These are phyloP conservation scores for Spea hammondii DNA, from an alignment of 2,797 vertebrate genomes.

Conservation along the genomic window DNA sequence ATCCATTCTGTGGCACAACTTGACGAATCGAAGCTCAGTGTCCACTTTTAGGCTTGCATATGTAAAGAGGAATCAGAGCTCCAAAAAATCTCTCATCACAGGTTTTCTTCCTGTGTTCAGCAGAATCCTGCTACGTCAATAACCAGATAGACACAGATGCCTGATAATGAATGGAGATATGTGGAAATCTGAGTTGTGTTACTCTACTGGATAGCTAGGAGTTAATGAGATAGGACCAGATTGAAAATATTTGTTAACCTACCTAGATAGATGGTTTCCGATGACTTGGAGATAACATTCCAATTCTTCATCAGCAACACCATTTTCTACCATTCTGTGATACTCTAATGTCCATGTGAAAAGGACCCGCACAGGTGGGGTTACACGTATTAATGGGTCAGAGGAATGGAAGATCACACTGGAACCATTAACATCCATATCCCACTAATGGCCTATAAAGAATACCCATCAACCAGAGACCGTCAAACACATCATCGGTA, in stretches of 20 bases:
- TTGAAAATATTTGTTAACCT: too few relatives aligned
- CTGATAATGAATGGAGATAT: too few relatives aligned
- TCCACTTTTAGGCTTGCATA: background rate
- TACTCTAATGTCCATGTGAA: background rate
- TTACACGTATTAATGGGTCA: background rate
- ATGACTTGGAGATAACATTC: background rate
- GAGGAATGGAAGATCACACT: constrained; percentile 1
- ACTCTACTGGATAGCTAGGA: too few relatives aligned
- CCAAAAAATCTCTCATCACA: background rate
- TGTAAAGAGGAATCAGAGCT: background rate
- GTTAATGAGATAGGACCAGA: too few relatives aligned
- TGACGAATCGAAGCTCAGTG: background rate
- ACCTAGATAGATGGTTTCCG: background rate
- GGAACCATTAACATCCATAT: constrained; percentile 14
- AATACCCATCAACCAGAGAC: constrained; percentile 16
- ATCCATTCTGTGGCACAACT: background rate
- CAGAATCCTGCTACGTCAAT: too few relatives aligned
- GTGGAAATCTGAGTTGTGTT: too few relatives aligned
- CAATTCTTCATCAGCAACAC: too few relatives aligned
- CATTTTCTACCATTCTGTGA: background rate
- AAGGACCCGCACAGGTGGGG: background rate
- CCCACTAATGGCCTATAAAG: constrained; percentile 33
- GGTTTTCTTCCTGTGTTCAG: too few relatives aligned
- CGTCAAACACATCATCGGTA: constrained; percentile 4
- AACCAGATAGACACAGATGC: too few relatives aligned